Evolutionary conservation across 2,113 vertebrate species (phyloP).

Genomic region (Rattus norvegicus): DNA sequence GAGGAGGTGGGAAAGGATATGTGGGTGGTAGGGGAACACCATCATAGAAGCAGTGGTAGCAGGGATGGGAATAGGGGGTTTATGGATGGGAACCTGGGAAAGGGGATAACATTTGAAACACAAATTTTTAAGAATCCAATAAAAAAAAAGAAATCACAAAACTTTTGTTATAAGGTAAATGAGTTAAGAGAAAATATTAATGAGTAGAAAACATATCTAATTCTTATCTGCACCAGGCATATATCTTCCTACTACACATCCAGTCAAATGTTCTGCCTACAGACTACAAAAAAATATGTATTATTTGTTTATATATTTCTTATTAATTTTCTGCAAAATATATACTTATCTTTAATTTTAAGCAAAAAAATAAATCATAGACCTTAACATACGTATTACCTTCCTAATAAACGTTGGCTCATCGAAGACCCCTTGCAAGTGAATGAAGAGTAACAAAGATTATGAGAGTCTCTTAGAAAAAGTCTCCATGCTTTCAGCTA

Average conservation of each 20-base stretch:
- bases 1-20: too few relatives aligned
- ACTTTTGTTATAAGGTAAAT: neutral
- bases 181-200: neutral
- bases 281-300: neutral
- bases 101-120: too few relatives aligned
- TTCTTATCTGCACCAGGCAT: neutral
- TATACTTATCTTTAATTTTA: constrained; percentile 24
- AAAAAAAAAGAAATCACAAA: neutral
- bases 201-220: neutral
- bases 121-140: too few relatives aligned
- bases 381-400: neutral
- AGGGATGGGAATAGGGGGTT: too few relatives aligned
- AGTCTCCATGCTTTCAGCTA: neutral
- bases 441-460: neutral
- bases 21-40: too few relatives aligned
- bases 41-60: too few relatives aligned
- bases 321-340: constrained; percentile 2
- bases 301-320: neutral
- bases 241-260: neutral
- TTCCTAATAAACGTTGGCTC: neutral
- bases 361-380: neutral
- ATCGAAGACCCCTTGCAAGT: neutral
- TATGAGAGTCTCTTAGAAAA: constrained; percentile 22
- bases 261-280: neutral
- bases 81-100: too few relatives aligned